Percentiles rank a stretch among this genome's conserved stretches.
These are phyloP conservation scores for Oppia nitens DNA, from an alignment of 1,140 invertebrate species.

Conservation along the genomic window DNA sequence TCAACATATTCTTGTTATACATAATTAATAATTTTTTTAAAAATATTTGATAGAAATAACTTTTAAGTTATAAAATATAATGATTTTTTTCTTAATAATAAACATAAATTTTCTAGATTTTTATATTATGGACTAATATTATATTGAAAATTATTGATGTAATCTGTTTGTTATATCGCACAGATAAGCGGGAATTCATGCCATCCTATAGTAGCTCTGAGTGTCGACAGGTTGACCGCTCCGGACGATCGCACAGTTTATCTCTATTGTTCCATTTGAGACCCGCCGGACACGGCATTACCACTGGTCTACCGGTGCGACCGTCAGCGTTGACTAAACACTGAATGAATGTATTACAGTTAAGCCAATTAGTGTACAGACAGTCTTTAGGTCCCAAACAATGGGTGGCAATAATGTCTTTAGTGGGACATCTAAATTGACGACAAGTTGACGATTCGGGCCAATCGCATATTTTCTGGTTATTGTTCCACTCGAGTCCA, in stretches of 20 bases:
- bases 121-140: too few relatives aligned
- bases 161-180: too few relatives aligned
- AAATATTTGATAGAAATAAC: too few relatives aligned
- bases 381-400: background rate
- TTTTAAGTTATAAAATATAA: too few relatives aligned
- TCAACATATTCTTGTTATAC: too few relatives aligned
- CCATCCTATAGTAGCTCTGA: too few relatives aligned
- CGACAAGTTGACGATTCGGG: slow-evolving; percentile 24
- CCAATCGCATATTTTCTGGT: slow-evolving; percentile 35
- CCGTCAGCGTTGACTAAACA: too few relatives aligned
- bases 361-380: background rate
- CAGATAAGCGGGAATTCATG: too few relatives aligned
- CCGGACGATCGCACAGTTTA: slow-evolving; percentile 38
- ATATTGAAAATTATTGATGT: too few relatives aligned
- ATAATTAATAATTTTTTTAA: too few relatives aligned
- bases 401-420: background rate
- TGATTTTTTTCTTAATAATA: too few relatives aligned
- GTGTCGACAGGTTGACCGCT: background rate
- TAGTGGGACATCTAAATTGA: background rate
- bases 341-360: background rate
- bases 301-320: background rate
- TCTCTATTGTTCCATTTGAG: slow-evolving; percentile 21
- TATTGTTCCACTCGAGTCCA: slow-evolving; percentile 23
- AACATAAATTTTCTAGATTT: too few relatives aligned
- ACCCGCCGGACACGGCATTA: slow-evolving; percentile 22